Base-by-base conservation (phyloP, 2,797 vertebrate species). In the Alectoris magna region DNA sequence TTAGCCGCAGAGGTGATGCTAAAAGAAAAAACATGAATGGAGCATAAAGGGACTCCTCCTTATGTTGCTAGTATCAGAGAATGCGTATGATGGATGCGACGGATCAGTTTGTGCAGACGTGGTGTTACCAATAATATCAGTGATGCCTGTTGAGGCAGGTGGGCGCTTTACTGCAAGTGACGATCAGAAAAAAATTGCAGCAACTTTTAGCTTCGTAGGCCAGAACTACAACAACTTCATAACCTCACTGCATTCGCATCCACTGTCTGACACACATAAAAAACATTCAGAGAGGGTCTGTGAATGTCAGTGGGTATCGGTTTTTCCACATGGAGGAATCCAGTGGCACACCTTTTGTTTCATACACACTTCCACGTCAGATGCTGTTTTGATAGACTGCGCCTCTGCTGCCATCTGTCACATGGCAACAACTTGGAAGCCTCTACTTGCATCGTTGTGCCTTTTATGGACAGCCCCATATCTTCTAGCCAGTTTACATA, bases 131-230 rank as follows among this genome's bases (percentile, higher is more conserved):
- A 58, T 34, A 34, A 9, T 12, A 8, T 92, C 14, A 21, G 55
- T 39, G 43, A 55, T 69, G 56, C 16, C 75, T 74, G 11, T 43
- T 58, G 59, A 74, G 44, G 55, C 26, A 80, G 26, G 8, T 0
- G 0, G 10, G 55, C 64, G 38, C 31, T 26, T 91, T 76, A 0
- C 0, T 21, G 38, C n/a, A 23, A 23, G 51, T 56, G 64, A 39
- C 26, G 71, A 14, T 6, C 34, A 36, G 49, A 34, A 22, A 34
- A 53, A 31, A 55, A 4, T 2, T 14, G 6, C 24, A n/a, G 3
- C 12, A 55, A 51, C 63, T 93, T 68, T 81, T 74, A 46, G 34
- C 41, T 71, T 78, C 26, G 9, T 1, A 5, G 10, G 29, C 66
- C 36, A 36, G 55, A 72, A 24, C 23, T 81, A 0, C 9, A 55